Base-by-base conservation (phyloP, 2,888 invertebrate genomes). In the Globia sparganii region DNA sequence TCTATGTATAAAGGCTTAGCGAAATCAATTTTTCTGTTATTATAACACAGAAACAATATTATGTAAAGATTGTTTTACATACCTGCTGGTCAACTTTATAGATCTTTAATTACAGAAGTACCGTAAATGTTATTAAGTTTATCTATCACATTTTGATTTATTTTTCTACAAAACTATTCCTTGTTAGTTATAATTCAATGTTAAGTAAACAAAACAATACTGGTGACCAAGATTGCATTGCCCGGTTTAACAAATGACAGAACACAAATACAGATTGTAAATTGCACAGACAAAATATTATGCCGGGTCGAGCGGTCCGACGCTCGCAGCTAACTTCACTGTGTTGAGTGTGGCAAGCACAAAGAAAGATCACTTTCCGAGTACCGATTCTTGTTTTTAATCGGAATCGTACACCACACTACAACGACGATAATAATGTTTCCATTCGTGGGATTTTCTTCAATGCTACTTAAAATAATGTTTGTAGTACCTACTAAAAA, bases 231-330 rank as follows among this genome's bases (percentile, higher is more conserved):
- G 9, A 21, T 31, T 21, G 25, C 53, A 62, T 25, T 62, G 8
- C 13, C 6, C 21, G 34, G 25, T 59, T 72, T 80, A 73, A 73
- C 73, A 78, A 34, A n/a, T 80, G 73, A 73, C 80, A 78, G 43
- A 34, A 59, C 8, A 13, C 9, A 37, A 46, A 40, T 11, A 67
- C 56, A 79, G 81, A 74, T 62, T 62, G 28, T 62, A 75, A 67
- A 64, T 15, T 43, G 40, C 68, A 79, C 64, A 79, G 79, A 81
- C 75, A 65, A 69, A 53, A 58, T 43, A 71, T 15, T 18, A 34
- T 15, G 1, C 13, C 4, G 4, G 9, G 18, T 31, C 34, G 34
- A 40, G 25, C 58, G 25, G 0, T 15, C 15, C 5, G 13, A 28
- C 28, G 5, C 28, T 28, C 31, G 67, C 46, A 75, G 46, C 66